Evolutionary conservation across 2,797 vertebrate species (phyloP).

Genomic region (Crax fasciolata): DNA sequence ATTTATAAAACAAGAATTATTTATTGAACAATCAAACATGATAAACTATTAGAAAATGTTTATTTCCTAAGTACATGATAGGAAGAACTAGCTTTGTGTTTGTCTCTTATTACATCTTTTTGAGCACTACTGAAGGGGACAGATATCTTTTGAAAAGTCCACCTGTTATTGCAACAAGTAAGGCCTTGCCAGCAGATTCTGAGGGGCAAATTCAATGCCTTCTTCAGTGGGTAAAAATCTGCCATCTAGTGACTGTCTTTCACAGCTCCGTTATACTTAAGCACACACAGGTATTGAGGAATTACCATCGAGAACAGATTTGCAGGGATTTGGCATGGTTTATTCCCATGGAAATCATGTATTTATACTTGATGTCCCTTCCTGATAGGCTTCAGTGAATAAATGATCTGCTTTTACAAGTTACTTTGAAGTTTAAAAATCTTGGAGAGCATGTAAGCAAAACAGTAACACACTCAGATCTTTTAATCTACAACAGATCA

Average conservation of each 20-base stretch:
- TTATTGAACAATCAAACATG: conserved; percentile 16
- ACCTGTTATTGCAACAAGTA: not conserved
- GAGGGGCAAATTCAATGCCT: not conserved
- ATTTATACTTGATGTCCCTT: not conserved
- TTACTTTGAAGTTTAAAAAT: not conserved
- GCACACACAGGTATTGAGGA: not conserved
- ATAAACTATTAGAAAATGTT: conserved; percentile 28
- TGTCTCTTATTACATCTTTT: not conserved
- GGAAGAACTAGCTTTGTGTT: conserved; percentile 37
- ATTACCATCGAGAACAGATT: not conserved
- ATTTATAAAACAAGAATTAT: conserved; percentile 22
- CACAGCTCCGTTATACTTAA: not conserved
- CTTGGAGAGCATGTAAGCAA: not conserved
- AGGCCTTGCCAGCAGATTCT: not conserved
- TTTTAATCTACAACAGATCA: not conserved
- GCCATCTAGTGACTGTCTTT: conserved; percentile 26
- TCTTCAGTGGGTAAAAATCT: conserved; percentile 37
- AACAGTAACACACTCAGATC: not conserved
- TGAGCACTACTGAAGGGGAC: conserved; percentile 40
- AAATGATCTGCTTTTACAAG: not conserved
- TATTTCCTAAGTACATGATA: conserved; percentile 42
- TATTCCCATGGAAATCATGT: not conserved
- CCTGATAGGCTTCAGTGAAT: not conserved
- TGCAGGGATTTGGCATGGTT: not conserved
- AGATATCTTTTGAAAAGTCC: not conserved